A percentile compares a stretch with the other conserved stretches of the same genome.
phyloP scores from a whole-genome alignment of 2,113 vertebrate species.

The Triplophysa tibetana region DNA sequence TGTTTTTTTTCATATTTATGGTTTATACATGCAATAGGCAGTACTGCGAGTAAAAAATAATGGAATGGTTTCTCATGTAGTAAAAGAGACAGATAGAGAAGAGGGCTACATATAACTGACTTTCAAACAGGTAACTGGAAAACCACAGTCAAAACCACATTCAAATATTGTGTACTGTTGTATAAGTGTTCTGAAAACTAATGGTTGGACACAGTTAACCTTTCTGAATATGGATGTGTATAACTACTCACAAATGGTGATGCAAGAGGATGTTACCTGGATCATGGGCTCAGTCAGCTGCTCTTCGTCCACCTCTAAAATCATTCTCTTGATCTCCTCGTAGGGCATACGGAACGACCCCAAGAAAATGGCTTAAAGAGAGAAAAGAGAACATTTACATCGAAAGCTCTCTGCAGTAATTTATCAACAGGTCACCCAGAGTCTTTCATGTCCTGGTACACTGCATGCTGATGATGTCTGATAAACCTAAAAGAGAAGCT shows the following conservation, averaged over 20 bases:
- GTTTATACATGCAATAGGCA: too few relatives aligned
- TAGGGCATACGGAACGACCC: constrained; percentile 95
- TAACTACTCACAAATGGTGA: background rate
- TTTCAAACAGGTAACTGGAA: too few relatives aligned
- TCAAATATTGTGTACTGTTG: too few relatives aligned
- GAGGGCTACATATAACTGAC: too few relatives aligned
- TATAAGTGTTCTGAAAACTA: too few relatives aligned
- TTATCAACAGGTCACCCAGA: constrained; percentile 5
- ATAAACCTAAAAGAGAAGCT: background rate
- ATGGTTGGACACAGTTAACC: background rate
- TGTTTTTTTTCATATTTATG: background rate
- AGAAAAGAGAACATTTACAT: background rate
- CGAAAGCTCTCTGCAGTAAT: background rate
- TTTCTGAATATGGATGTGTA: background rate
- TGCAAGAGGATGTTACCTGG: constrained; percentile 77
- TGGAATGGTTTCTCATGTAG: too few relatives aligned
- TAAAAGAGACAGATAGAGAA: too few relatives aligned
- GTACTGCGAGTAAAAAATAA: too few relatives aligned
- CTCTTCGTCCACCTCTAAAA: constrained; percentile 93
- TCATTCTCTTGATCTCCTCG: constrained; percentile 88
- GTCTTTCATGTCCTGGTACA: background rate
- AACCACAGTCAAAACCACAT: too few relatives aligned
- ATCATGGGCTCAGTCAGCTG: constrained; percentile 93
- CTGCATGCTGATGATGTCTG: constrained; percentile 4
- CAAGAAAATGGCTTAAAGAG: constrained; percentile 87